Evolutionary conservation across 2,113 vertebrate genomes (phyloP).

Genomic region (Ophiodon elongatus): DNA sequence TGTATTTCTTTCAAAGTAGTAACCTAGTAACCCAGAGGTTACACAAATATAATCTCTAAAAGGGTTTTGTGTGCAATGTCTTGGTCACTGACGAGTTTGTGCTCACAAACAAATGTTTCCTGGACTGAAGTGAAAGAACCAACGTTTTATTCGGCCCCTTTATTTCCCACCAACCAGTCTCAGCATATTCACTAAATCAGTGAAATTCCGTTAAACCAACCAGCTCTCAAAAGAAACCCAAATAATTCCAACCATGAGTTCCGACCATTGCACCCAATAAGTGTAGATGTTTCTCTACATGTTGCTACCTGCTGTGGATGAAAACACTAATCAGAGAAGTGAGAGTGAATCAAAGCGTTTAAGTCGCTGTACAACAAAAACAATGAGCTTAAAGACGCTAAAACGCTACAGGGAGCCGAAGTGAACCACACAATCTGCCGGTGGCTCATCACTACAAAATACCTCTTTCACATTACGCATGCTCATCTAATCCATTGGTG

Average conservation of each 20-base stretch:
- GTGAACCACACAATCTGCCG: not conserved
- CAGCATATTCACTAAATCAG: not conserved
- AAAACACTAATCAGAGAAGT: not conserved
- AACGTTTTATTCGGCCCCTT: not conserved
- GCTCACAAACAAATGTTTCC: too few species aligned
- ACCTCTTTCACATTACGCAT: not conserved
- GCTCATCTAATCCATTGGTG: not conserved
- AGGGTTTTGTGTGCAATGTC: not conserved
- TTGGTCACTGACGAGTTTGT: too few species aligned
- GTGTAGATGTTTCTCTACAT: not conserved
- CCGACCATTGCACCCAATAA: not conserved
- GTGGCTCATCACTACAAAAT: not conserved
- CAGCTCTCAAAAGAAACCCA: not conserved
- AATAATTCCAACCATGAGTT: not conserved
- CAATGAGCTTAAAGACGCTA: not conserved
- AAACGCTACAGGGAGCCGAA: not conserved
- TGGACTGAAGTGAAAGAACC: too few species aligned
- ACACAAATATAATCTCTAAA: not conserved
- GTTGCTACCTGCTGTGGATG: not conserved
- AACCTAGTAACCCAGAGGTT: not conserved
- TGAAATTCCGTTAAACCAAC: not conserved
- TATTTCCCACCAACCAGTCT: not conserved
- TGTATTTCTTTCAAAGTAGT: not conserved
- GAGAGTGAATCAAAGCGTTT: conserved; percentile 5
- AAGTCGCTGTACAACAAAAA: conserved; percentile 6